Percentiles rank a stretch among this genome's conserved stretches.
Conservation (phyloP, 2,797 vertebrate genomes). For the Gambelia wislizenii region DNA sequence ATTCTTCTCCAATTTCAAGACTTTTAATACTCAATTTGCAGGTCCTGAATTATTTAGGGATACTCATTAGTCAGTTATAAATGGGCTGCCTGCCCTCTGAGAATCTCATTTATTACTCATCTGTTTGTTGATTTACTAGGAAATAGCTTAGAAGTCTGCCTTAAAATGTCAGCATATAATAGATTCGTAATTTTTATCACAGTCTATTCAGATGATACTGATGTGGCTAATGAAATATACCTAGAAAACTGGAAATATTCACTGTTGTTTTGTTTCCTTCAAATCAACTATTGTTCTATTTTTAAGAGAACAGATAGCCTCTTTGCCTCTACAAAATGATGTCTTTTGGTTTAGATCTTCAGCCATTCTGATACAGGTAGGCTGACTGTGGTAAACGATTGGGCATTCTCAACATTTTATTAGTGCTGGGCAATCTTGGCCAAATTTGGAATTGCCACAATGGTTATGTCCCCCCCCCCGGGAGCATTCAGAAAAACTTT, state of each 20-base stretch:
- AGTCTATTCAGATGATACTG: neutral
- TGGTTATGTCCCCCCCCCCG: neutral
- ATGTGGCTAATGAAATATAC: neutral
- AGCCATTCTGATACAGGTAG: neutral
- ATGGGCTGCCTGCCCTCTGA: slow-evolving; percentile 39
- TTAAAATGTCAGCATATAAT: neutral
- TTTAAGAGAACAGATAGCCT: neutral
- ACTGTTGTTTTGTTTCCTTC: neutral
- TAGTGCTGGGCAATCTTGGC: neutral
- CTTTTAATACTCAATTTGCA: slow-evolving; percentile 39
- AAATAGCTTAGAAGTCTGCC: slow-evolving; percentile 27
- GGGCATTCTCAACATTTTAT: neutral
- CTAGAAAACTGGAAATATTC: neutral
- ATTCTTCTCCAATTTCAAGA: slow-evolving; percentile 45
- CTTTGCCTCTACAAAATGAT: neutral
- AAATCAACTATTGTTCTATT: neutral
- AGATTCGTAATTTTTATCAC: neutral
- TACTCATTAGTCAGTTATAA: slow-evolving; percentile 39
- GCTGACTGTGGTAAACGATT: neutral
- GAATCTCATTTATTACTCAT: slow-evolving; percentile 42
- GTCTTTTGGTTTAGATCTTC: neutral
- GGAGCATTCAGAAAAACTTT: neutral
- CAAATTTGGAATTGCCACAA: neutral
- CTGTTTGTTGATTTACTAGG: slow-evolving; percentile 37
- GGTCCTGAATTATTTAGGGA: slow-evolving; percentile 34